Base-by-base conservation (phyloP, 2,888 invertebrate genomes). In the Lamellibrachia columna region DNA sequence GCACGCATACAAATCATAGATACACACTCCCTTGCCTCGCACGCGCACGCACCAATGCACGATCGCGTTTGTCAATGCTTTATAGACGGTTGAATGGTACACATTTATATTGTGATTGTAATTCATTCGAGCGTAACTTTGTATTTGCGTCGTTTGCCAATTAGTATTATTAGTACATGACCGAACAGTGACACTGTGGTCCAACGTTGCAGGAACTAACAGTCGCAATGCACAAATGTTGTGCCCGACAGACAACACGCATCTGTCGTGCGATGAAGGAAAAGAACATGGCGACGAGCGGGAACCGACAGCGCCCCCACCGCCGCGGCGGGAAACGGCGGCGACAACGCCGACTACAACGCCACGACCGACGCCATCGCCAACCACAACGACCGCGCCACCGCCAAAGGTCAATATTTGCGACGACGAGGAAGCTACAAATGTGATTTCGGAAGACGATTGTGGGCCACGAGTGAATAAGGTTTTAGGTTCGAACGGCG, bases 361-460 rank as follows among this genome's bases (percentile, higher is more conserved):
- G 75, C 75, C 75, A 11, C 75, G 3, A 11, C 75, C 75, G 75
- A 11, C 75, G 75, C 15, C 75, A 4, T 11, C 75, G 75, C 15
- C 75, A 75, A 75, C 75, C n/a, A 75, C 75, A 22, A 75, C 75
- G 22, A 75, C 75, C 75, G 75, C 75, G n/a, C 22, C 75, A n/a
- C 75, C 75, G n/a, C 75, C 75, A 22, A 75, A 75, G n/a, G 75
- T 3, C 75, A n/a, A 75, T n/a, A 75, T 3, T 6, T 75, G 75
- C 75, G 75, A n/a, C 75, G 75, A 75, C 75, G 75, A 75, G 22
- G 75, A 75, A 75, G 75, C 75, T 22, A 75, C 75, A 75, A 75
- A 75, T 75, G 75, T 75, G 75, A 75, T 75, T 22, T 75, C 75
- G 22, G 75, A 75, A 22, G 75, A 22, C 75, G 75, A 75, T n/a